These are phyloP conservation scores for Conopomorpha cramerella DNA, from an alignment of 1,140 invertebrate genomes.

Conservation along the genomic window DNA sequence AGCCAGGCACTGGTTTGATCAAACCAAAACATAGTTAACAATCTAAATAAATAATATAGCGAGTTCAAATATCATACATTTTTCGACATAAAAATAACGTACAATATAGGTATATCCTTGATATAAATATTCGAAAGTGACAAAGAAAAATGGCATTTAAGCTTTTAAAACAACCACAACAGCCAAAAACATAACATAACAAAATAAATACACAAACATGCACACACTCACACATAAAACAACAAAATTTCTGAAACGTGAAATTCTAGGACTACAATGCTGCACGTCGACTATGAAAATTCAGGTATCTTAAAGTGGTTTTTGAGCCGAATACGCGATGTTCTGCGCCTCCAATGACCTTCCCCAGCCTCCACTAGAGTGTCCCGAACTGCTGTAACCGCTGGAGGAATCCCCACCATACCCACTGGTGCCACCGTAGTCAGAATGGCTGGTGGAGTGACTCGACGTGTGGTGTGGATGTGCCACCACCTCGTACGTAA, in stretches of 20 bases:
- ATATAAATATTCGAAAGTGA: not conserved
- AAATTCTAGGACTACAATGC: not conserved
- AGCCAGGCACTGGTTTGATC: constrained; percentile 30
- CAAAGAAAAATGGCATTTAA: not conserved
- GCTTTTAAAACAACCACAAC: too few relatives aligned
- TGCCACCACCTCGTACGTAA: constrained; percentile 82
- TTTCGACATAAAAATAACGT: constrained; percentile 13
- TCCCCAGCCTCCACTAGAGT: constrained; percentile 71
- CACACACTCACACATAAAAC: constrained; percentile 22
- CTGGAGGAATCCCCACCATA: constrained; percentile 58
- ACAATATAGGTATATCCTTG: constrained; percentile 13
- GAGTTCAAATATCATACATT: constrained; percentile 8
- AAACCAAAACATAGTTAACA: constrained; percentile 9
- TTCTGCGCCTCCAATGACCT: constrained; percentile 70
- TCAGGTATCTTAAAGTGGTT: constrained; percentile 50
- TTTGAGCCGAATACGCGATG: constrained; percentile 76
- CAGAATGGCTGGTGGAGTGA: constrained; percentile 69
- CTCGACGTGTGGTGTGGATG: constrained; percentile 77
- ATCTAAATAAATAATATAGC: constrained; percentile 4
- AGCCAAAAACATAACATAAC: constrained; percentile 8
- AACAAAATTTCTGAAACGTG: constrained; percentile 10
- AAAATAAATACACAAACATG: constrained; percentile 30
- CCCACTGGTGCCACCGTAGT: constrained; percentile 60
- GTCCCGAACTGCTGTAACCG: constrained; percentile 60
- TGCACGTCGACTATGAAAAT: constrained; percentile 10